Evolutionary conservation across 2,888 invertebrate species (phyloP).

Genomic region (Drosophila phalerata): DNA sequence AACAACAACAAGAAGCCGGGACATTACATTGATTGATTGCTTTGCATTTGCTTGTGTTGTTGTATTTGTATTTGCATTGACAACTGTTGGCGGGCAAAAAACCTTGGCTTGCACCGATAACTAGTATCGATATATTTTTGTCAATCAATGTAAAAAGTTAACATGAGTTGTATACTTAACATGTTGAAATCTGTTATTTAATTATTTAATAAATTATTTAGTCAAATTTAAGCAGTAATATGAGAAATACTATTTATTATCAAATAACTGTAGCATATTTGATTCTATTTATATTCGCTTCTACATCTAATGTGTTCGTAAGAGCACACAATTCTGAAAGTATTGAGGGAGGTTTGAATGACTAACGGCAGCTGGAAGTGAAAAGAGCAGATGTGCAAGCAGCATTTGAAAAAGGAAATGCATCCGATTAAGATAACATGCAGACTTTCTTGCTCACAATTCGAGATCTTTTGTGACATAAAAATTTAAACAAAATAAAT

Average conservation of each 20-base stretch:
- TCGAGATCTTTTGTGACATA: neutral
- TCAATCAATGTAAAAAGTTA: neutral
- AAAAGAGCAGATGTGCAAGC: constrained; percentile 34
- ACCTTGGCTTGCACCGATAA: neutral
- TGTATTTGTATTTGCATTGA: neutral
- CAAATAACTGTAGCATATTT: neutral
- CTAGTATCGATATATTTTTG: constrained; percentile 1
- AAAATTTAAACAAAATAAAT: neutral
- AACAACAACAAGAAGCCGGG: constrained; percentile 7
- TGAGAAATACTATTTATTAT: neutral
- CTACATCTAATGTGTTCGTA: neutral
- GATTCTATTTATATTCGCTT: neutral
- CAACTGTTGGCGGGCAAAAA: constrained; percentile 16
- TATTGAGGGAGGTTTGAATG: constrained; percentile 18
- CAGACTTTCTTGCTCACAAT: neutral
- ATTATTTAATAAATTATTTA: neutral
- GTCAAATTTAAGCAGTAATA: too few species aligned
- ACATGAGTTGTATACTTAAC: neutral
- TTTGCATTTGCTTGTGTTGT: neutral
- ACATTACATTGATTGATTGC: constrained; percentile 37
- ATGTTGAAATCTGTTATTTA: neutral
- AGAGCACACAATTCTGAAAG: neutral
- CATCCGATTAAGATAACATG: constrained; percentile 5
- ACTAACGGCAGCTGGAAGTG: constrained; percentile 21
- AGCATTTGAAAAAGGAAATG: constrained; percentile 16